Percentiles rank a stretch among this genome's conserved stretches.
phyloP scores from a whole-genome alignment of 1,140 invertebrate species.

The Listronotus bonariensis region DNA sequence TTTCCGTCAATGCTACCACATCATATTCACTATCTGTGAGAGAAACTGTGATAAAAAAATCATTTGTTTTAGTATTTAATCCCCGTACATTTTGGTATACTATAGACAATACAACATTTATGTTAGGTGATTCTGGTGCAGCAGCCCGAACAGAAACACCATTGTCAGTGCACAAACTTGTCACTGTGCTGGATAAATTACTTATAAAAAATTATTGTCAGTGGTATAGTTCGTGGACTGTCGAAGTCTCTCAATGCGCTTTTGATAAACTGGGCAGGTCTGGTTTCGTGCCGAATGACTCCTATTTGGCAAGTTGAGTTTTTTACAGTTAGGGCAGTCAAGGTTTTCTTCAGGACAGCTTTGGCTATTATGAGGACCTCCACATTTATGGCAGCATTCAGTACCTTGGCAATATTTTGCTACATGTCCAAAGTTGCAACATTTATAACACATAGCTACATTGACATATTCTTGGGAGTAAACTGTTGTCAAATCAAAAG shows the following conservation, averaged over 20 bases:
- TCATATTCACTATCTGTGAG: background rate
- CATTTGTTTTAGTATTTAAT: background rate
- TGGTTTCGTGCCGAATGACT: background rate
- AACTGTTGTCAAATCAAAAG: background rate
- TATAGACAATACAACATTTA: background rate
- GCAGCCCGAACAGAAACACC: background rate
- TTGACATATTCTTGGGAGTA: background rate
- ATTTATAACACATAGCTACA: background rate
- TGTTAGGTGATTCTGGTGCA: background rate
- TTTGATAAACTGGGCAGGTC: background rate
- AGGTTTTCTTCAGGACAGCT: background rate
- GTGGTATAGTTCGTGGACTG: too few relatives aligned
- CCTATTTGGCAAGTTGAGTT: background rate
- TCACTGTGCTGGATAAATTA: too few relatives aligned
- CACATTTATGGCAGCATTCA: too few relatives aligned
- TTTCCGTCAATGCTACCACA: conserved; percentile 1
- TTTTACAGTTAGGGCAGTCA: background rate
- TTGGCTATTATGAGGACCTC: too few relatives aligned
- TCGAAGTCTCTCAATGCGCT: background rate
- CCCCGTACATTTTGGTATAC: background rate
- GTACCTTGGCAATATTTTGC: background rate
- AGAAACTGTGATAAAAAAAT: background rate
- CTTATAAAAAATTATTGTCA: too few relatives aligned
- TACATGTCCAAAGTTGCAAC: background rate
- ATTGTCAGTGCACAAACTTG: background rate